Evolutionary conservation across 2,888 invertebrate species (phyloP), one percentile per base, ranked within the genome.

Genomic region (Priocnemis perturbator): DNA sequence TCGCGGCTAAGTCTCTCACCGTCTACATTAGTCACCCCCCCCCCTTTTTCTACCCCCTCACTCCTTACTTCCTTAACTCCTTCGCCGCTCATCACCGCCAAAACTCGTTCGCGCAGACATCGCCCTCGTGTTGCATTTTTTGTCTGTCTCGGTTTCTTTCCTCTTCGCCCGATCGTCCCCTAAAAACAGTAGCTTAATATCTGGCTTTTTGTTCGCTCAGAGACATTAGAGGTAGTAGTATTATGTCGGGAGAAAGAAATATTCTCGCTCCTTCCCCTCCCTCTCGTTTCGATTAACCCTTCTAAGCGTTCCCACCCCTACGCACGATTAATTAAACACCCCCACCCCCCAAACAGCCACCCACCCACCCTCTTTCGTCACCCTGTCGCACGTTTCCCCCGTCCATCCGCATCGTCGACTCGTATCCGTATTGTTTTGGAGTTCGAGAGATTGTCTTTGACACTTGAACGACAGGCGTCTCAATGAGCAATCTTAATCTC

Each of bases 361-460:
- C 26, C 7, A 37, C 14, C 37, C 7, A 1, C 14, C 58, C 57
- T 63, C 63, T 59, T 62, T 61, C 67, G 1, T 11, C 37, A 3
- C 37, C 11, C 37, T 9, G 1, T 11, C 14, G 37, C 37, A 37
- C 37, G 11, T 9, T 1, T 37, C 37, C 7, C 26, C 37, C 37
- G 37, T 21, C 21, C 21, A 23, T 0, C 14, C 21, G 7, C 21
- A 53, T 21, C 23, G n/a, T 53, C 53, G 53, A 53, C 53, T 37
- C 37, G 21, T 53, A 53, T 23, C 26, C 53, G 53, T 37, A 44
- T 58, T 45, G 58, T 45, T 55, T 66, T 80, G 60, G 60, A 74
- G 69, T 67, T 71, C 71, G 70, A 70, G 69, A 69, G 79, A 80
- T 80, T 80, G 81, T 80, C 79, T 78, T 50, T 81, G 80, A 79